phyloP scores from a whole-genome alignment of 2,888 invertebrate genomes.

The Steinernema carpocapsae region DNA sequence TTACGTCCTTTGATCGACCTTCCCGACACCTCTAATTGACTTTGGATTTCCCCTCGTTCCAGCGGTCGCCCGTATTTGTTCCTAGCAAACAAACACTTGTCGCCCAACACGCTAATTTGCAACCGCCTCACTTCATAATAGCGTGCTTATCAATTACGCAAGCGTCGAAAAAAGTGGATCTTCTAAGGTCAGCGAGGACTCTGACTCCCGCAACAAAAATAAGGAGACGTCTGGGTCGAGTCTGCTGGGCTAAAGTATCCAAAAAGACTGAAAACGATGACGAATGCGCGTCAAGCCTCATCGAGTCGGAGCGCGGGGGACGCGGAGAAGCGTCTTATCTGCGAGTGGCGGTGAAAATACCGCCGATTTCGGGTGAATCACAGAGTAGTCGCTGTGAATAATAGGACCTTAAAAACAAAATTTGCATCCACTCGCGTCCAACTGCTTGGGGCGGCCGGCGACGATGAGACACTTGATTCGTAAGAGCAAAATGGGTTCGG shows the following conservation, averaged over 20 bases:
- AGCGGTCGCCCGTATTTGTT: constrained; percentile 21
- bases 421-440: constrained; percentile 19
- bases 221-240: background rate
- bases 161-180: constrained; percentile 22
- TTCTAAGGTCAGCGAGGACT: background rate
- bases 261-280: constrained; percentile 8
- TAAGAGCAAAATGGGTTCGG: too few species aligned
- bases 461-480: background rate
- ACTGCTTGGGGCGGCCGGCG: background rate
- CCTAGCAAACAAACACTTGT: constrained; percentile 34
- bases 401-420: constrained; percentile 34
- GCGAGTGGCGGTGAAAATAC: constrained; percentile 20
- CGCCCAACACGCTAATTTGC: constrained; percentile 31
- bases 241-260: too few species aligned
- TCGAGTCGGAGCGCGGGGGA: constrained; percentile 17
- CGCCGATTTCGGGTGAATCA: constrained; percentile 33
- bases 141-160: constrained; percentile 29
- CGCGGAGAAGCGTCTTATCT: constrained; percentile 31
- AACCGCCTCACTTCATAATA: constrained; percentile 7
- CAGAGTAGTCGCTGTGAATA: constrained; percentile 16
- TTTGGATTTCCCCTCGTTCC: background rate
- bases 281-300: constrained; percentile 34
- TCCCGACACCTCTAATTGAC: constrained; percentile 2
- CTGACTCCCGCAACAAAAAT: background rate
- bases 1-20: background rate